Percentiles rank a stretch among this genome's conserved stretches.
These are phyloP conservation scores for Ophioderma brevispina DNA, from an alignment of 35 echinoderm and acorn worm genomes.

Conservation along the genomic window DNA sequence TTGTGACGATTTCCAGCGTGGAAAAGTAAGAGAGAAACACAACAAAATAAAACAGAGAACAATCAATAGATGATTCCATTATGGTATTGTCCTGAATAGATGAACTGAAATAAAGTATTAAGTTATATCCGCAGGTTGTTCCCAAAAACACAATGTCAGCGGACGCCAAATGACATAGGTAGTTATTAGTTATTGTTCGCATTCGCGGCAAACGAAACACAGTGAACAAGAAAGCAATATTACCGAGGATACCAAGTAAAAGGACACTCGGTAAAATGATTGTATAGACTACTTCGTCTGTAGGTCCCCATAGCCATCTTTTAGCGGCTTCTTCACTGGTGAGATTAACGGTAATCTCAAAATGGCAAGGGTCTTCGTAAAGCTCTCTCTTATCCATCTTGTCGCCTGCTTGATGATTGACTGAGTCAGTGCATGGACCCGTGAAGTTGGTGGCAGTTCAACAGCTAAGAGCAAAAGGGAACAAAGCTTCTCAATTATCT, in stretches of 20 bases:
- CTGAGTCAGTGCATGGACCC: too few species aligned
- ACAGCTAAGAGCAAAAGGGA: too few species aligned
- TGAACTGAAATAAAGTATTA: not conserved
- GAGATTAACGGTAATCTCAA: too few species aligned
- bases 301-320: too few species aligned
- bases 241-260: constrained; percentile 22
- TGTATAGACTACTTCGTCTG: too few species aligned
- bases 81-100: not conserved
- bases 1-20: not conserved
- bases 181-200: constrained; percentile 58
- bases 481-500: too few species aligned
- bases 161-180: constrained; percentile 48
- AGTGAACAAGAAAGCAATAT: constrained; percentile 56
- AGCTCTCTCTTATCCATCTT: too few species aligned
- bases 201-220: constrained; percentile 39
- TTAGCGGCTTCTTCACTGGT: too few species aligned
- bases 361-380: too few species aligned
- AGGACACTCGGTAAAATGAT: constrained; percentile 40
- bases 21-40: constrained; percentile 23
- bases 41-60: constrained; percentile 21
- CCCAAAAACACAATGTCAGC: constrained; percentile 44
- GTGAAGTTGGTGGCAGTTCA: too few species aligned
- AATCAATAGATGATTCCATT: constrained; percentile 16
- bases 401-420: too few species aligned
- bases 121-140: constrained; percentile 30